Evolutionary conservation across 2,888 invertebrate species (phyloP), one percentile per base, ranked within the genome.

Genomic region (Cyclophora albipunctata): DNA sequence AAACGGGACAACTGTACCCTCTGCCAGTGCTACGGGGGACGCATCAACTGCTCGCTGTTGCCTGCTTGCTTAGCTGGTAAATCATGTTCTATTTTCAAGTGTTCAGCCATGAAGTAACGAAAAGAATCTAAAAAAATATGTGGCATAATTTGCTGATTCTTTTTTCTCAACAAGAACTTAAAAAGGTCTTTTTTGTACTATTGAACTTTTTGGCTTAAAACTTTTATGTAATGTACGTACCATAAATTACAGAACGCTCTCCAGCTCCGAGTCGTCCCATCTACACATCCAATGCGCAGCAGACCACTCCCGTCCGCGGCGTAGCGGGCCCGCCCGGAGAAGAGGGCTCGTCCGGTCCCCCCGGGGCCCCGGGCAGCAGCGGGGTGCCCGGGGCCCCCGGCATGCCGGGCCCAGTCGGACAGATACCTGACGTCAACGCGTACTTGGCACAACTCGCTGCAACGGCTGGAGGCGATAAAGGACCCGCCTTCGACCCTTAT

Each of bases 381-480:
- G 94, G 94, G 3, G 69, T 75, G 0, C 90, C 92, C 0, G 94
- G 94, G 0, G 90, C 91, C 42, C 93, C 93, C 0, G 94, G 94
- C 0, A 72, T 68, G 7, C 92, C 92, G 0, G 96, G 96, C 7
- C 89, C 91, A 3, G 91, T 93, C 7, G 96, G 96, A 45, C 90
- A 91, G 0, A 87, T 91, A 60, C 94, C 94, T 42, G 94, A 94
- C 78, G 91, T 94, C 34, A 91, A 93, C n/a, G 81, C 91, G 33
- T 95, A 95, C 71, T 91, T 95, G 62, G 92, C 93, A 57, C 94
- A 95, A 80, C 77, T 96, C 57, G 93, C 94, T 0, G 86, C 92
- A 40, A 90, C 93, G 4, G 91, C 93, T 66, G 91, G 91, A 2
- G 92, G 92, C 5, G 96, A 96, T 64, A 96, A 96, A 77, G 96